Base-by-base conservation (phyloP, 2,113 vertebrate genomes). In the Scophthalmus maximus region DNA sequence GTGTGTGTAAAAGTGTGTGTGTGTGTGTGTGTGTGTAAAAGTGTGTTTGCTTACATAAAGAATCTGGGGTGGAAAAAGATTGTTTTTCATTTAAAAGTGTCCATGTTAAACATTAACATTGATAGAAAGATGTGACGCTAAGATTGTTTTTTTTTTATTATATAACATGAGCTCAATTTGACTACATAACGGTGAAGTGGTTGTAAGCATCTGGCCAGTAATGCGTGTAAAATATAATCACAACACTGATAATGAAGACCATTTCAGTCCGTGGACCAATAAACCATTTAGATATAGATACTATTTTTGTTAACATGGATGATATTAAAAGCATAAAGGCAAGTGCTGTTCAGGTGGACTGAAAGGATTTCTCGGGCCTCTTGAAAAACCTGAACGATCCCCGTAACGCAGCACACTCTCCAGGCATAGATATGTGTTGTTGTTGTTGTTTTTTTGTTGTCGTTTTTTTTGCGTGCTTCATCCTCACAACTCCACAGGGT, bases 401-500 rank as follows among this genome's bases (percentile, higher is more conserved):
- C 72, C 59, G 56, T 76, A 63, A 82, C 52, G 82, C 85, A 78
- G 55, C 66, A 47, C 76, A 59, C 53, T 20, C 68, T 68, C 60
- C 73, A 82, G 84, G 80, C 74, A 78, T 70, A 84, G 78, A 81
- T 79, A 50, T 70, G 46, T 5, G 59, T 64, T 64, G 63, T 64
- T 67, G 15, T 52, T n/a, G 15, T 30, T 32, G 8, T 10, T 66
- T 64, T 67, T 27, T 52, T n/a, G 15, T 30, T 32, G 8, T 10
- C 0, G n/a, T n/a, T 29, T 22, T 56, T 62, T 66, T 76, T 69
- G 70, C 42, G 78, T 74, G 82, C 78, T 71, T 79, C 53, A 75
- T 86, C 74, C 71, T 76, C 79, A 84, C 63, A 53, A 75, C 75
- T 76, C 77, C 81, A 88, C 86, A 63, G 58, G 55, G 47, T 46